These are phyloP conservation scores for Mimas tiliae DNA, from an alignment of 2,888 invertebrate genomes.

Conservation along the genomic window DNA sequence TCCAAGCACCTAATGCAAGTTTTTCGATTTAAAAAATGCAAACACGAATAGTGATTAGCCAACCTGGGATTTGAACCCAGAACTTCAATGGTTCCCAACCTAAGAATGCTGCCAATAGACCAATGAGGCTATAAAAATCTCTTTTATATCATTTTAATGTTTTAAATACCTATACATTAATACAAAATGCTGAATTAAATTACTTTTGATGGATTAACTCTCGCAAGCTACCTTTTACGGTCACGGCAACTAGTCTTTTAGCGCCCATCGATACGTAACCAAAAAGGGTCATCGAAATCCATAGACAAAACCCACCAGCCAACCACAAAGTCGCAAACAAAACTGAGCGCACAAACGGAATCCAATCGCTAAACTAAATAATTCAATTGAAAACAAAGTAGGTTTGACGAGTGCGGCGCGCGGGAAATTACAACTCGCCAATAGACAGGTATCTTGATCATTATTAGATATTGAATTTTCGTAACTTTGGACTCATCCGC, in stretches of 20 bases:
- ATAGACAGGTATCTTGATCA: conserved; percentile 81
- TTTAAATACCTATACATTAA: too few relatives aligned
- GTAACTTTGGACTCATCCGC: conserved; percentile 85
- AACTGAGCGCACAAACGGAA: conserved; percentile 56
- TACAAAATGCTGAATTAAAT: too few relatives aligned
- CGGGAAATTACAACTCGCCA: conserved; percentile 42
- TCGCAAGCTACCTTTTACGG: neutral
- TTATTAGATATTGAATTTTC: conserved; percentile 86
- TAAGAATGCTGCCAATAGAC: too few relatives aligned
- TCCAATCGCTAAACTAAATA: conserved; percentile 81
- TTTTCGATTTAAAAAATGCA: too few relatives aligned
- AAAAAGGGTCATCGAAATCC: conserved; percentile 29
- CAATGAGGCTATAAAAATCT: too few relatives aligned
- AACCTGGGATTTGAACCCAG: too few relatives aligned
- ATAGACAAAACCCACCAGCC: conserved; percentile 57
- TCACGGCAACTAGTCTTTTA: conserved; percentile 3
- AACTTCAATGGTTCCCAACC: too few relatives aligned
- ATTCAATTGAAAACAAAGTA: conserved; percentile 77
- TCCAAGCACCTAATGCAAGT: too few relatives aligned
- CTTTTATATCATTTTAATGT: too few relatives aligned
- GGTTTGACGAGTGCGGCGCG: conserved; percentile 75
- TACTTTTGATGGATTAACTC: neutral
- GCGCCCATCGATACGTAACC: conserved; percentile 21
- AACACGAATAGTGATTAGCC: too few relatives aligned
- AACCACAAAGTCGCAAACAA: conserved; percentile 57